Evolutionary conservation across 2,888 invertebrate species (phyloP).

Genomic region (Cataglyphis rosenhaueri): DNA sequence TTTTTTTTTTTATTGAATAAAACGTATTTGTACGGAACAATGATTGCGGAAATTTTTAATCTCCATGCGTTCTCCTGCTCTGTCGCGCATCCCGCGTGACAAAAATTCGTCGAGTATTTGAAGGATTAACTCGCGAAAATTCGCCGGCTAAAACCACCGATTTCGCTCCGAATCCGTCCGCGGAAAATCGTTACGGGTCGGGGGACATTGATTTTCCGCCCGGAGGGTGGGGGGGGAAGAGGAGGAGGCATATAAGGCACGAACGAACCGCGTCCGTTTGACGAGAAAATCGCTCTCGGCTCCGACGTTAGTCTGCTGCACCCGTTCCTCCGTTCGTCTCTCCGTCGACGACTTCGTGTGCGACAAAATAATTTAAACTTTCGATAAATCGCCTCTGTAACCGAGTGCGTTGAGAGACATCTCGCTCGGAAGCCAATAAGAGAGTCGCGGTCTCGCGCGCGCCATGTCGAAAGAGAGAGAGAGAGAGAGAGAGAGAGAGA

Average conservation of each 20-base stretch:
- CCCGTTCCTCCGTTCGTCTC: constrained; percentile 43
- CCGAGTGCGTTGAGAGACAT: constrained; percentile 67
- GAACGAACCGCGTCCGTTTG: constrained; percentile 71
- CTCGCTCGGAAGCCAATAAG: constrained; percentile 72
- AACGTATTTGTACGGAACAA: constrained; percentile 41
- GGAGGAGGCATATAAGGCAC: constrained; percentile 66
- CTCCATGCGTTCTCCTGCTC: constrained; percentile 23
- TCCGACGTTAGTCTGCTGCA: constrained; percentile 6
- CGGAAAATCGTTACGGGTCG: constrained; percentile 77
- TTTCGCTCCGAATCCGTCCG: constrained; percentile 66
- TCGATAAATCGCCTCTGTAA: constrained; percentile 76
- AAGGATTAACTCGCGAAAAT: constrained; percentile 73
- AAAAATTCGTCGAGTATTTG: constrained; percentile 64
- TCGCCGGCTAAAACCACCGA: constrained; percentile 70
- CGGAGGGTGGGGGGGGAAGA: neutral
- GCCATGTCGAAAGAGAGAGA: neutral
- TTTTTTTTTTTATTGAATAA: constrained; percentile 22
- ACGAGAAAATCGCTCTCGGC: constrained; percentile 60
- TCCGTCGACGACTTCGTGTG: constrained; percentile 56
- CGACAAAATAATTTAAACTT: constrained; percentile 75
- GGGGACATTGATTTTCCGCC: constrained; percentile 75
- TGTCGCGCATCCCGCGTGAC: constrained; percentile 35
- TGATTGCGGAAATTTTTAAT: constrained; percentile 47
- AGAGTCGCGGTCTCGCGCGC: constrained; percentile 54
- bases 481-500: constrained; percentile 28